Conservation (phyloP, 2,797 vertebrate genomes). For the Danio choprae region DNA sequence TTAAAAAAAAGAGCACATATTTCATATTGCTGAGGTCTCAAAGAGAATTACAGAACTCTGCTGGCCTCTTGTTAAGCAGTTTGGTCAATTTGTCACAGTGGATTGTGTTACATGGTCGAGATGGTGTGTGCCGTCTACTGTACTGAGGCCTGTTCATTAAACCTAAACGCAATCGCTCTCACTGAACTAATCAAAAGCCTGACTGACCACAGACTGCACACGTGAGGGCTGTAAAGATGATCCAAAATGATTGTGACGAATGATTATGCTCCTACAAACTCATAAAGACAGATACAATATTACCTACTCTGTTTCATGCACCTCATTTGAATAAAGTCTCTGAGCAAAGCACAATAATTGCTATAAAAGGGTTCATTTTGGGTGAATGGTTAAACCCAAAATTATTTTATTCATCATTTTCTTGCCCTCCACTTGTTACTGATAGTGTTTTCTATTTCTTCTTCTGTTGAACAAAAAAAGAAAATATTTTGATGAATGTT, state of each 20-base stretch:
- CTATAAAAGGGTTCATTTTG: too few relatives aligned
- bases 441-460: too few relatives aligned
- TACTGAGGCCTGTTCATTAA: conserved; percentile 36
- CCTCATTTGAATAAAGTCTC: background rate
- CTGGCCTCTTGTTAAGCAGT: conserved; percentile 35
- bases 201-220: conserved; percentile 26
- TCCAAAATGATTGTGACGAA: background rate
- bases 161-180: conserved; percentile 39
- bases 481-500: too few relatives aligned
- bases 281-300: background rate
- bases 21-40: conserved; percentile 19
- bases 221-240: conserved; percentile 13
- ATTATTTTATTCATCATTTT: too few relatives aligned
- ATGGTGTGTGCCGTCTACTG: conserved; percentile 33
- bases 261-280: conserved; percentile 1
- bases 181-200: conserved; percentile 42
- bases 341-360: background rate
- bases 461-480: too few relatives aligned
- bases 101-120: conserved; percentile 50
- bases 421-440: too few relatives aligned
- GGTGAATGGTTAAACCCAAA: too few relatives aligned
- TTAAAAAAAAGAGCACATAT: background rate
- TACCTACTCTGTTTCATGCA: background rate
- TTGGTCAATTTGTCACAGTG: conserved; percentile 48
- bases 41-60: conserved; percentile 30